Evolutionary conservation across 2,888 invertebrate species (phyloP).

Genomic region (Microplitis manilae): DNA sequence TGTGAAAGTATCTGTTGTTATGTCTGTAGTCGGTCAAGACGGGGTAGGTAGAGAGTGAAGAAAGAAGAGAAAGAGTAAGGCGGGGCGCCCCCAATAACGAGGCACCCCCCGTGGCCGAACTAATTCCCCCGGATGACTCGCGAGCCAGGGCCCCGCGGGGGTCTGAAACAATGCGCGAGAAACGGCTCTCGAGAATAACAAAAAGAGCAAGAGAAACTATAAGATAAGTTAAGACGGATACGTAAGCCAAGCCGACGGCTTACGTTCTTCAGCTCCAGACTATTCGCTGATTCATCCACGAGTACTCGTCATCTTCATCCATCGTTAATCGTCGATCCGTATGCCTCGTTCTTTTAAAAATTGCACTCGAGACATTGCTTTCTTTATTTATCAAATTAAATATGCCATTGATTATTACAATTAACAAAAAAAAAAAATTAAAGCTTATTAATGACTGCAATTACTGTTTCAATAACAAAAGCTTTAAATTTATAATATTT

Average conservation of each 20-base stretch:
- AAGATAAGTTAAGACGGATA: slow-evolving; percentile 5
- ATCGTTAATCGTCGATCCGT: slow-evolving; percentile 50
- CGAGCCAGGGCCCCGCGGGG: slow-evolving; percentile 67
- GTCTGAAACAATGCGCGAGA: slow-evolving; percentile 71
- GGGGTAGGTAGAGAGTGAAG: slow-evolving; percentile 29
- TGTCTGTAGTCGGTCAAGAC: background rate
- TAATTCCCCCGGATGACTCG: slow-evolving; percentile 71
- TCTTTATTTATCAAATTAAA: background rate
- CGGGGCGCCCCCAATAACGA: slow-evolving; percentile 64
- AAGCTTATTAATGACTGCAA: background rate
- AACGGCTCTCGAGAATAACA: slow-evolving; percentile 51
- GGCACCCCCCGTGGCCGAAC: slow-evolving; percentile 70
- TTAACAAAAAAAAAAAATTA: background rate
- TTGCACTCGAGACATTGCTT: background rate
- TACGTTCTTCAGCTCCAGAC: slow-evolving; percentile 39
- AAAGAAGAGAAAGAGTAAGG: slow-evolving; percentile 49
- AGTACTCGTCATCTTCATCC: slow-evolving; percentile 44
- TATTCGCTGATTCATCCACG: slow-evolving; percentile 55
- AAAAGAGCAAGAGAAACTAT: slow-evolving; percentile 31
- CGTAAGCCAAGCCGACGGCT: slow-evolving; percentile 30
- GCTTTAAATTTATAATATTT: too few relatives aligned
- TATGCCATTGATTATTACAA: background rate
- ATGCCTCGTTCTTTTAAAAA: slow-evolving; percentile 7
- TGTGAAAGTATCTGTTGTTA: slow-evolving; percentile 25
- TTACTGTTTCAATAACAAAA: too few relatives aligned